phyloP scores from a whole-genome alignment of 2,113 vertebrate species.

The Microtus ochrogaster region DNA sequence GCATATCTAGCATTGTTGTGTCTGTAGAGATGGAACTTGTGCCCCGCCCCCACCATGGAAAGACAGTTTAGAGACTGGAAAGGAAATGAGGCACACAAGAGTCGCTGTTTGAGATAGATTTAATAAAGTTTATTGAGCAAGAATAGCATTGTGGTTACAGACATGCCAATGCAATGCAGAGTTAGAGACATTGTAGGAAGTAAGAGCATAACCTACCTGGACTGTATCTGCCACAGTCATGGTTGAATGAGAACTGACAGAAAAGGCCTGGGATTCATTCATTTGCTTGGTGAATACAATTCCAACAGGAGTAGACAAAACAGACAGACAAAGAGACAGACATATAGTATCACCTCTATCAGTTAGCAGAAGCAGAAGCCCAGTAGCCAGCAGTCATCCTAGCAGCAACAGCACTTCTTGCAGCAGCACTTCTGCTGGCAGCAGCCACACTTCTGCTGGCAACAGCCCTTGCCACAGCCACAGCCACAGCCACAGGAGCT shows the following conservation, averaged over 20 bases:
- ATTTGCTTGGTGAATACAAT: background rate
- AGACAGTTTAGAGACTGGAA: background rate
- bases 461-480: too few relatives aligned
- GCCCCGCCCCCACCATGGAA: background rate
- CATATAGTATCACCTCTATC: background rate
- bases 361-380: background rate
- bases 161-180: background rate
- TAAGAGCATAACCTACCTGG: too few relatives aligned
- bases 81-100: background rate
- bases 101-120: background rate
- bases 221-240: background rate
- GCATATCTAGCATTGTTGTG: background rate
- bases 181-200: background rate
- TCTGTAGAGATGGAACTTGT: background rate
- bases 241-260: background rate
- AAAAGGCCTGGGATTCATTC: background rate
- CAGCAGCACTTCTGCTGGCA: too few relatives aligned
- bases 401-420: too few relatives aligned
- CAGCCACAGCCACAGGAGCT: too few relatives aligned
- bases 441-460: too few relatives aligned
- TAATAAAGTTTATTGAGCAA: conserved; percentile 45
- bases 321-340: too few relatives aligned
- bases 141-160: background rate
- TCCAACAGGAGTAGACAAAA: too few relatives aligned
- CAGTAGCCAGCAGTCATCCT: too few relatives aligned